phyloP scores from a whole-genome alignment of 2,888 invertebrate species.

The Mystacides longicornis region DNA sequence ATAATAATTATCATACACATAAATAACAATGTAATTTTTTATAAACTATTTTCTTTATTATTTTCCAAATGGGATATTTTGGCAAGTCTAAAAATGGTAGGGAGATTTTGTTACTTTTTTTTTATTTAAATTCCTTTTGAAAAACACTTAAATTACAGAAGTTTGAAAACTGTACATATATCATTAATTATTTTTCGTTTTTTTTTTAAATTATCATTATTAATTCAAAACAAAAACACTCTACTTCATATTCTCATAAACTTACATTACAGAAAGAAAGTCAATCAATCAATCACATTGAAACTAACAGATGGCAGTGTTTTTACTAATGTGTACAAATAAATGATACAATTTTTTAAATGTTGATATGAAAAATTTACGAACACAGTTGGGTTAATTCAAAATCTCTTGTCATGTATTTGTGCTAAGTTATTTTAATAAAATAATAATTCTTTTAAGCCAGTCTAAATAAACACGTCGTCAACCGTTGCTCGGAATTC shows the following conservation, averaged over 20 bases:
- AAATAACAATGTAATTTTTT: neutral
- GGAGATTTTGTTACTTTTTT: neutral
- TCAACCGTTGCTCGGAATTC: too few relatives aligned
- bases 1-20: neutral
- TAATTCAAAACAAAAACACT: too few relatives aligned
- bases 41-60: neutral
- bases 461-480: too few relatives aligned
- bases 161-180: conserved; percentile 1
- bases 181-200: neutral
- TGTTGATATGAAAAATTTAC: neutral
- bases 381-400: neutral
- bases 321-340: too few relatives aligned
- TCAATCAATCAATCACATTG: neutral
- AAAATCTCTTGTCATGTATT: neutral
- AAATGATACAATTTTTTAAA: too few relatives aligned
- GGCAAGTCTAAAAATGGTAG: conserved; percentile 1
- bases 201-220: neutral
- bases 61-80: neutral
- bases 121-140: neutral
- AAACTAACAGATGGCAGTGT: too few relatives aligned
- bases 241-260: neutral
- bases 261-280: neutral
- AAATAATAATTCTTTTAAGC: too few relatives aligned
- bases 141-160: neutral
- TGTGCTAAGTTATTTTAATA: neutral